Base-by-base conservation (phyloP, 2,113 vertebrate species). In the Motacilla alba region DNA sequence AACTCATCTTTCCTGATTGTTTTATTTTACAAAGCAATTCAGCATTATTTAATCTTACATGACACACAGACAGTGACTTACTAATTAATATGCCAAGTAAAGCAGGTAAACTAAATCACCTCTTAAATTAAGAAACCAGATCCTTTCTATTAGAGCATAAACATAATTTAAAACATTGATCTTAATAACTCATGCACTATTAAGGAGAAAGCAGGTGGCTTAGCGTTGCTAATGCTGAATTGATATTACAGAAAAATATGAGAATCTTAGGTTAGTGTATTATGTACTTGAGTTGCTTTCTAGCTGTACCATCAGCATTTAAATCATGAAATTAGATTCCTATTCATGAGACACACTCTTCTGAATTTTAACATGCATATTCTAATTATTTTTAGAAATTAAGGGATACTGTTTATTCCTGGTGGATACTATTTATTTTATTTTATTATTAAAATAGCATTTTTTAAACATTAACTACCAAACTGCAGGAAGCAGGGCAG, bases 41-140 rank as follows among this genome's bases (percentile, higher is more conserved):
- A 68, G 44, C 60, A 52, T 83, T 83, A 86, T 86, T 93, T 83
- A 92, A 94, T 95, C 59, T 83, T 75, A 96, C 84, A 90, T 74
- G 87, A 90, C 79, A 90, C 90, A 77, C 76, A 93, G 87, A 83
- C 55, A 60, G 79, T 78, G 85, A 77, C 90, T 95, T 93, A 93
- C 93, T 93, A 95, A 95, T 94, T 95, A 95, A 96, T 93, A 94
- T 60, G 59, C 87, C 85, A 81, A 92, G 90, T 49, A 97, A 95
- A 88, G 82, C 88, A 96, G 85, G 93, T 94, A 96, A 96, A 94
- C 84, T 78, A 94, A 95, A 97, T 96, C 90, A 93, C 90, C 50
- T 93, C 75, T 85, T 87, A 95, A 94, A 95, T 97, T 91, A 95
- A 83, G 89, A 95, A 94, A 95, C 74, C 70, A 90, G 89, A 95